Evolutionary conservation across 2,113 vertebrate genomes (phyloP).

Genomic region (Grammomys surdaster): DNA sequence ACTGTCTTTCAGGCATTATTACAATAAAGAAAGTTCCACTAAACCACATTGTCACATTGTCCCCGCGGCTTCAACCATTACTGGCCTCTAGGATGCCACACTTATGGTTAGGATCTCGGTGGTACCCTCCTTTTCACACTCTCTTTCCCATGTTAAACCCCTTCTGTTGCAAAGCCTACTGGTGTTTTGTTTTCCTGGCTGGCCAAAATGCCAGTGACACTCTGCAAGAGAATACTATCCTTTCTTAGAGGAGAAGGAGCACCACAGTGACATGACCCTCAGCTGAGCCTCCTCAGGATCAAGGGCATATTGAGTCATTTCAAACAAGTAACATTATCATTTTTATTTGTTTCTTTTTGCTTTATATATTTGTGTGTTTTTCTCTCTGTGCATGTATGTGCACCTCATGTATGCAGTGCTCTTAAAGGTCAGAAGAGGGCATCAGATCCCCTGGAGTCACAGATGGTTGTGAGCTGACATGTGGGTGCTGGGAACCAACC

Average conservation of each 20-base stretch:
- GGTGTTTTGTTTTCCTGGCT: background rate
- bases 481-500: background rate
- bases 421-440: background rate
- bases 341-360: background rate
- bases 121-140: background rate
- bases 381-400: background rate
- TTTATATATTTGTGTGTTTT: background rate
- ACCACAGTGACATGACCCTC: background rate
- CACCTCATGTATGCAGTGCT: background rate
- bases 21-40: too few relatives aligned
- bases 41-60: background rate
- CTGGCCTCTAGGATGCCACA: too few relatives aligned
- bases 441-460: background rate
- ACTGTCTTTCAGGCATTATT: background rate
- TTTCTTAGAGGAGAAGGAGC: background rate
- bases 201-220: background rate
- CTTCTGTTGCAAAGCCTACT: background rate
- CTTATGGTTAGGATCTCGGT: background rate
- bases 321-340: background rate
- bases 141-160: background rate
- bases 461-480: background rate
- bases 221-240: background rate
- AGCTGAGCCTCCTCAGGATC: background rate
- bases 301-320: background rate
- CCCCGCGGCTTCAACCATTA: accelerated